phyloP scores from a whole-genome alignment of 2,797 vertebrate genomes.

The Staurois parvus region DNA sequence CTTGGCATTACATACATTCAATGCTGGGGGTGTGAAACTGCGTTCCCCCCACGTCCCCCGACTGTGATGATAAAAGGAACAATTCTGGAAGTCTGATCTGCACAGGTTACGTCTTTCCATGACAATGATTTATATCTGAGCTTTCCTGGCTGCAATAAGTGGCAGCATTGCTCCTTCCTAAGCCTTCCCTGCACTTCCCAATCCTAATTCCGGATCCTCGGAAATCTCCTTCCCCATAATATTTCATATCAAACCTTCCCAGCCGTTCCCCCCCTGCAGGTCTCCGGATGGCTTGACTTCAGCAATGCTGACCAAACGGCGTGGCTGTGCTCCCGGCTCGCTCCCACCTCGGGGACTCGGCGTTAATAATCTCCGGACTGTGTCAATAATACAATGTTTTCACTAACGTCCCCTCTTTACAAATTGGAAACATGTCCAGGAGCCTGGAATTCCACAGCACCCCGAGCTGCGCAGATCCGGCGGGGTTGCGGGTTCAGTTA shows the following conservation, averaged over 20 bases:
- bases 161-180: neutral
- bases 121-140: neutral
- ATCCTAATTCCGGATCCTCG: too few relatives aligned
- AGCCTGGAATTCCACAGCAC: constrained; percentile 16
- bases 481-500: too few relatives aligned
- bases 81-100: too few relatives aligned
- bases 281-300: neutral
- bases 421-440: constrained; percentile 35
- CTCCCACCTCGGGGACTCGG: neutral
- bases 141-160: neutral
- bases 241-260: neutral
- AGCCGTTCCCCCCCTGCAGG: too few relatives aligned
- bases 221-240: neutral
- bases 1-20: too few relatives aligned
- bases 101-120: too few relatives aligned
- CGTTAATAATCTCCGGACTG: constrained; percentile 10
- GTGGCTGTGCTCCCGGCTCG: too few relatives aligned
- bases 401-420: neutral
- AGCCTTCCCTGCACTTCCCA: too few relatives aligned
- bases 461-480: neutral
- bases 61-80: too few relatives aligned
- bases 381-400: constrained; percentile 26
- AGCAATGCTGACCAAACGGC: too few relatives aligned
- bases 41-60: too few relatives aligned
- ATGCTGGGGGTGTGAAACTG: too few relatives aligned